phyloP scores from a whole-genome alignment of 2,888 invertebrate species.

The Andrena haemorrhoa region DNA sequence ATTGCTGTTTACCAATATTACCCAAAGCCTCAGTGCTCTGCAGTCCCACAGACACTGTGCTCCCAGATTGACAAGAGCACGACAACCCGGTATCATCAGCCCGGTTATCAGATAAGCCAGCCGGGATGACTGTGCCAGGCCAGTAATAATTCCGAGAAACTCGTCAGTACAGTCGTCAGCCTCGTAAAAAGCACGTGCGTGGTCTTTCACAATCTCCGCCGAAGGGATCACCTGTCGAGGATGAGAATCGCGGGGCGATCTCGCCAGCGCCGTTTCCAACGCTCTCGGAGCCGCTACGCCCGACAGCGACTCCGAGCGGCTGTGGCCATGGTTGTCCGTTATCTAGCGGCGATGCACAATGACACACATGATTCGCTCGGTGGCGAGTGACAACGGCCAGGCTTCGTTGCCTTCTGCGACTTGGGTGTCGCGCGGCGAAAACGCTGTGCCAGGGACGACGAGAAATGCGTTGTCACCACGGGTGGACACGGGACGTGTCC shows the following conservation, averaged over 20 bases:
- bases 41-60: background rate
- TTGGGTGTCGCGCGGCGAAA: background rate
- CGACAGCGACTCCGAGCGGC: background rate
- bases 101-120: background rate
- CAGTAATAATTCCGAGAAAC: slow-evolving; percentile 11
- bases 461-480: slow-evolving; percentile 47
- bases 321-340: slow-evolving; percentile 16
- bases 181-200: background rate
- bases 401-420: background rate
- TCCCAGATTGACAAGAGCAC: background rate
- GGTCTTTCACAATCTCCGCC: background rate
- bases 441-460: background rate
- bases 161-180: background rate
- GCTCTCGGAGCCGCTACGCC: background rate
- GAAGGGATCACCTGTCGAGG: background rate
- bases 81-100: too few relatives aligned
- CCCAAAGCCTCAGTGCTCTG: background rate
- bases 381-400: slow-evolving; percentile 23
- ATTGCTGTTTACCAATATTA: background rate
- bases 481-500: background rate
- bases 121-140: background rate
- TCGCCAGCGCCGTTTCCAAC: background rate
- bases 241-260: background rate
- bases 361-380: slow-evolving; percentile 20
- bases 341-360: slow-evolving; percentile 8